Conservation (phyloP, 1,140 invertebrate genomes). For the Acromyrmex echinatior region DNA sequence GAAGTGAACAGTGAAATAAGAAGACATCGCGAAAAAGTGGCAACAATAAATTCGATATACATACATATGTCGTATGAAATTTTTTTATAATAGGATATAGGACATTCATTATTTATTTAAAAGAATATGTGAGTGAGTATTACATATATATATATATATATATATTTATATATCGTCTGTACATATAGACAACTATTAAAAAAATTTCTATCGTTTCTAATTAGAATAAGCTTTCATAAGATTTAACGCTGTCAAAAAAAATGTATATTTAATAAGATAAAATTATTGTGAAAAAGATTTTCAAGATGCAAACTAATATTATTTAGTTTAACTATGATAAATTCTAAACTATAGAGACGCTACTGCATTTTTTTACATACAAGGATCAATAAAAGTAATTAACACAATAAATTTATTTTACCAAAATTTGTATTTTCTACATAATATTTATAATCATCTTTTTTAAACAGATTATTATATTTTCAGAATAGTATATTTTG, state of each 20-base stretch:
- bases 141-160: too few species aligned
- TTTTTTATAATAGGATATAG: too few species aligned
- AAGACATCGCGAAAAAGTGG: too few species aligned
- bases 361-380: background rate
- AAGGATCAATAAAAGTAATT: background rate
- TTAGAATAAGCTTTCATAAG: background rate
- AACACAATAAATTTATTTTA: background rate
- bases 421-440: background rate
- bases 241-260: constrained; percentile 2
- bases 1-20: too few species aligned
- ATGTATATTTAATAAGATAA: background rate
- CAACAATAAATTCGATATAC: too few species aligned
- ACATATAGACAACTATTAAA: constrained; percentile 10
- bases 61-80: background rate
- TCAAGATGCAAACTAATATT: background rate
- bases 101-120: too few species aligned
- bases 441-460: background rate
- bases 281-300: background rate
- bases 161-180: background rate
- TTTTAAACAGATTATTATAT: background rate
- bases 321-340: background rate
- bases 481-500: background rate
- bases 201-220: background rate
- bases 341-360: background rate
- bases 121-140: too few species aligned